A percentile compares a stretch with the other conserved stretches of the same genome.
phyloP scores from a whole-genome alignment of 1,140 invertebrate species.

The Scaptomyza hsui region DNA sequence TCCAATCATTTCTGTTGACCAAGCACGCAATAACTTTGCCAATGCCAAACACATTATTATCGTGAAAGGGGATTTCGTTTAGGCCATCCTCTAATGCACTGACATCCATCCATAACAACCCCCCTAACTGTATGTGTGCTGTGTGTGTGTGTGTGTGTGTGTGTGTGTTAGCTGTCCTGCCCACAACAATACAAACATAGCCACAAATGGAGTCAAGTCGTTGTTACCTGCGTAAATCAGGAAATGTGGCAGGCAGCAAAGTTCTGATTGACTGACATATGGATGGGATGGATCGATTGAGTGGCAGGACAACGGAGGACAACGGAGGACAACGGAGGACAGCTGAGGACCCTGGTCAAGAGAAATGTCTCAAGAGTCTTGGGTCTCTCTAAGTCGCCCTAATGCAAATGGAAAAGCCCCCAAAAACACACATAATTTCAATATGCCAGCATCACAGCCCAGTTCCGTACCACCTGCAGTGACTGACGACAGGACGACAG shows the following conservation, averaged over 20 bases:
- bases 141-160: background rate
- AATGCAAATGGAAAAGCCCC: slow-evolving; percentile 55
- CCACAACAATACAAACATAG: slow-evolving; percentile 64
- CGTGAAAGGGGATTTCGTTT: slow-evolving; percentile 39
- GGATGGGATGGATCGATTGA: slow-evolving; percentile 15
- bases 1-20: slow-evolving; percentile 51
- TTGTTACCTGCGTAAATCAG: slow-evolving; percentile 75
- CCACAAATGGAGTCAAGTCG: slow-evolving; percentile 47
- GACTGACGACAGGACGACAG: slow-evolving; percentile 13
- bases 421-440: slow-evolving; percentile 45
- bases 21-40: slow-evolving; percentile 45
- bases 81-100: slow-evolving; percentile 44
- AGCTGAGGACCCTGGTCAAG: slow-evolving; percentile 53
- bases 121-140: slow-evolving; percentile 17
- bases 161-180: slow-evolving; percentile 44
- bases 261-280: slow-evolving; percentile 70
- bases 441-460: slow-evolving; percentile 26
- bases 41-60: slow-evolving; percentile 39
- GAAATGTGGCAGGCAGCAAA: slow-evolving; percentile 54
- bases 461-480: slow-evolving; percentile 50
- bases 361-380: slow-evolving; percentile 38
- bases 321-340: background rate
- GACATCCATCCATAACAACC: slow-evolving; percentile 36
- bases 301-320: background rate
- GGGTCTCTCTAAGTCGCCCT: slow-evolving; percentile 33